Evolutionary conservation across 2,888 invertebrate species (phyloP).

Genomic region (Heterodera filipjevi): DNA sequence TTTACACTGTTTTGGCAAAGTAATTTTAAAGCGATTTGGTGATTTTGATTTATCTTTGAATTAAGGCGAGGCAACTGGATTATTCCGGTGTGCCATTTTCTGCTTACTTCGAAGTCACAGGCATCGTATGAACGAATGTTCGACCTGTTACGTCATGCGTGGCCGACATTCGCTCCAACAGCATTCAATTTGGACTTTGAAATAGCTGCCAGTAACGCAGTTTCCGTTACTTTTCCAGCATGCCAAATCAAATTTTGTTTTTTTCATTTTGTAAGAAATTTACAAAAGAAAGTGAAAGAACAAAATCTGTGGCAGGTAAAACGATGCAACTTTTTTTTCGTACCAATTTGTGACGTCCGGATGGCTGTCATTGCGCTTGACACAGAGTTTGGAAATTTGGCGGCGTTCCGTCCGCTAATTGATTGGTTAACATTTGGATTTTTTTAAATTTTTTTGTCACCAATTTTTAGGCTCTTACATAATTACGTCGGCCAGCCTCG

Average conservation of each 20-base stretch:
- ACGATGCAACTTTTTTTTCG: too few relatives aligned
- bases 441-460: too few relatives aligned
- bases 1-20: constrained; percentile 9
- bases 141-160: not conserved
- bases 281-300: constrained; percentile 17
- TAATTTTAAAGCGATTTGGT: not conserved
- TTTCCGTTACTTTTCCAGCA: not conserved
- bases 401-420: not conserved
- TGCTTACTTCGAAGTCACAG: constrained; percentile 21
- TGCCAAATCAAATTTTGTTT: constrained; percentile 21
- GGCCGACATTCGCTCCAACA: constrained; percentile 24
- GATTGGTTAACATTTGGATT: constrained; percentile 14
- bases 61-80: constrained; percentile 14
- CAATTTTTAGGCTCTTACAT: too few relatives aligned
- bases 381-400: constrained; percentile 6
- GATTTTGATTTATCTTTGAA: not conserved
- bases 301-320: not conserved
- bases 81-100: constrained; percentile 20
- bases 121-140: constrained; percentile 22
- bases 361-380: constrained; percentile 1
- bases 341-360: constrained; percentile 19
- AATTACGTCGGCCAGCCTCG: too few relatives aligned
- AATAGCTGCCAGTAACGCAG: not conserved
- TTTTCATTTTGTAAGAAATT: constrained; percentile 18
- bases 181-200: constrained; percentile 23